Evolutionary conservation across 2,113 vertebrate genomes (phyloP), one percentile per base, ranked within the genome.

Genomic region (Chrysemys picta): DNA sequence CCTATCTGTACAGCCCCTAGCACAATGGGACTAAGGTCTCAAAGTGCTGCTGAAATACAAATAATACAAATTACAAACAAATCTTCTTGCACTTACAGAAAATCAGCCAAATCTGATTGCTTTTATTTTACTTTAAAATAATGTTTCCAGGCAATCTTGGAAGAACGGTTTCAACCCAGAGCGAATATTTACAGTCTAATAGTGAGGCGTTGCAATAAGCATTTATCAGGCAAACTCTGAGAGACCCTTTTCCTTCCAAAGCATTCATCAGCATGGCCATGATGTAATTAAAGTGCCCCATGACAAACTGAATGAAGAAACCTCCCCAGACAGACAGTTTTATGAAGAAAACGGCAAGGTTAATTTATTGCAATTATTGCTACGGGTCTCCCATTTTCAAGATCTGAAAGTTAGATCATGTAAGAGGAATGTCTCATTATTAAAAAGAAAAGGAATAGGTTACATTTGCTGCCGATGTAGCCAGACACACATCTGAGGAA

Each of bases 251-350:
- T 95, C 93, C 95, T 95, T 95, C 91, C 91, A 94, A 85, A 91
- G 50, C 96, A 97, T 96, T 95, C 79, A 94, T 97, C 95, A 94
- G 91, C 0, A 1, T 45, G 78, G 88, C 52, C 93, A 91, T 96
- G 94, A 95, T 96, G 91, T 87, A 95, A 97, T 97, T 96, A 96
- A 97, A 97, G 96, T 95, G 96, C 91, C 96, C 96, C 94, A 93
- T 84, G 93, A 96, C 96, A 97, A 94, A 95, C 88, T 89, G 94
- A 93, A 96, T 97, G 96, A 97, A 97, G 93, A 93, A 95, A 88
- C 93, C 92, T 97, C 90, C 90, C 90, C 89, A 90, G 96, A 96
- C 85, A 88, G 93, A 96, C 85, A 88, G 93, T 86, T 97, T 97
- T 96, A 97, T 93, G 96, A 98, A 97, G 86, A 87, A 94, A 96